Percentiles rank a stretch among this genome's conserved stretches.
phyloP scores from a whole-genome alignment of 2,797 vertebrate genomes.

The Oreonectes daqikongensis region DNA sequence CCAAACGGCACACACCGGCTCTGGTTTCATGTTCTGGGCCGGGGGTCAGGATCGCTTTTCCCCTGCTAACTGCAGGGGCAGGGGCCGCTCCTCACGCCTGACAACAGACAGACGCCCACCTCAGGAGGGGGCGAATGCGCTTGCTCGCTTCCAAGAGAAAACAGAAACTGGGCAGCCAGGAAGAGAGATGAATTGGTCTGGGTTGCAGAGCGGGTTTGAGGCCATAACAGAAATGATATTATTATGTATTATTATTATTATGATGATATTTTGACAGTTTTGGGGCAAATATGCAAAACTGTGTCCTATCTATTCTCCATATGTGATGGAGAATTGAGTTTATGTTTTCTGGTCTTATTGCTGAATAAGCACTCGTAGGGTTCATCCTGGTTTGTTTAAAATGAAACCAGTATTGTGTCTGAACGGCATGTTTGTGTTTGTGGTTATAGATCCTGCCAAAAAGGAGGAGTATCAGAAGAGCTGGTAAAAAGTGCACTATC shows the following conservation, averaged over 20 bases:
- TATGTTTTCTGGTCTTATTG: neutral
- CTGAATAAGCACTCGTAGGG: conserved; percentile 18
- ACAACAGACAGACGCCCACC: conserved; percentile 72
- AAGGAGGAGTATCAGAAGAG: conserved; percentile 15
- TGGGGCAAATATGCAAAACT: conserved; percentile 23
- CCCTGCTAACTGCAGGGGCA: conserved; percentile 56
- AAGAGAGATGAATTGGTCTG: conserved; percentile 44
- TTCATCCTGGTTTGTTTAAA: conserved; percentile 19
- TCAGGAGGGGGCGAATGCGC: conserved; percentile 58
- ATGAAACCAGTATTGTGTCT: conserved; percentile 29
- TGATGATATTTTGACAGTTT: conserved; percentile 9
- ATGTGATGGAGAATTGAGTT: conserved; percentile 6
- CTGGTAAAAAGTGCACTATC: conserved; percentile 20
- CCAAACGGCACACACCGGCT: conserved; percentile 70
- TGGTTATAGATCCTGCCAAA: conserved; percentile 40
- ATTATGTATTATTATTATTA: no score
- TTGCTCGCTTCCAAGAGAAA: conserved; percentile 55
- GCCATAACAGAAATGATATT: conserved; percentile 26
- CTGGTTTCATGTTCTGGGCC: conserved; percentile 74
- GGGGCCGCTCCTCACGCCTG: conserved; percentile 64
- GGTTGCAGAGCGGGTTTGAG: conserved; percentile 26
- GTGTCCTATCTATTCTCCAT: conserved; percentile 27
- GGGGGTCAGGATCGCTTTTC: conserved; percentile 64
- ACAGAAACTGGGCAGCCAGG: conserved; percentile 56
- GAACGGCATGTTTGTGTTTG: conserved; percentile 41